Conservation (phyloP, 2,113 vertebrate species). For the Hippocampus guttulatus region DNA sequence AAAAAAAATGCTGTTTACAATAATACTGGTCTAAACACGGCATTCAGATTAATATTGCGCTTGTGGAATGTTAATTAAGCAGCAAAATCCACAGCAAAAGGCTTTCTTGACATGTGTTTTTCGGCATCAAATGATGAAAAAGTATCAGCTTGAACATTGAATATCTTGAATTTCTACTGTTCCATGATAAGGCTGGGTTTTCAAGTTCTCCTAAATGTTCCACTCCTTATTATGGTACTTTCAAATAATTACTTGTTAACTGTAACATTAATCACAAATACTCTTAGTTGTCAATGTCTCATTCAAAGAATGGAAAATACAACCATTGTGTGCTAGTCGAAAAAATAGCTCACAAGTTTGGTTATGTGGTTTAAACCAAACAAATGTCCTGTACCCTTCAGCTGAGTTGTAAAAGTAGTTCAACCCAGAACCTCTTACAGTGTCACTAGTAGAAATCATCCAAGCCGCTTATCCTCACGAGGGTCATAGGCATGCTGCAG, state of each 20-base stretch:
- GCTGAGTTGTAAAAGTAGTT: conserved; percentile 11
- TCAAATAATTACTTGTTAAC: background rate
- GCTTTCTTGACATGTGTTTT: too few species aligned
- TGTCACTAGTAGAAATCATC: conserved; percentile 15
- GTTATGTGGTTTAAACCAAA: conserved; percentile 33
- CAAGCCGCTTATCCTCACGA: too few species aligned
- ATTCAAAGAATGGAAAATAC: background rate
- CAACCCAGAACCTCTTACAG: conserved; percentile 20
- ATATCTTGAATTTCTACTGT: conserved; percentile 16
- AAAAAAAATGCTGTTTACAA: too few species aligned
- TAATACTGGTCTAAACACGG: too few species aligned
- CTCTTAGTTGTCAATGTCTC: background rate
- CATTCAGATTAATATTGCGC: too few species aligned
- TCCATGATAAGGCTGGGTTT: conserved; percentile 16
- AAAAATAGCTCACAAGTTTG: conserved; percentile 10
- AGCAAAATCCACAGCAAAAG: too few species aligned
- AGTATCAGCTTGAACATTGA: too few species aligned
- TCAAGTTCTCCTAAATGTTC: background rate
- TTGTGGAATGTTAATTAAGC: too few species aligned
- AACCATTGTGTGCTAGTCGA: background rate
- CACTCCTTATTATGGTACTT: background rate
- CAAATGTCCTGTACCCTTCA: conserved; percentile 30
- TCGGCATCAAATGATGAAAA: too few species aligned
- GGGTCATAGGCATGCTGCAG: too few species aligned
- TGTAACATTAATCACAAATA: background rate